Conservation (phyloP, 2,113 vertebrate genomes). For the Perca schrenkii region DNA sequence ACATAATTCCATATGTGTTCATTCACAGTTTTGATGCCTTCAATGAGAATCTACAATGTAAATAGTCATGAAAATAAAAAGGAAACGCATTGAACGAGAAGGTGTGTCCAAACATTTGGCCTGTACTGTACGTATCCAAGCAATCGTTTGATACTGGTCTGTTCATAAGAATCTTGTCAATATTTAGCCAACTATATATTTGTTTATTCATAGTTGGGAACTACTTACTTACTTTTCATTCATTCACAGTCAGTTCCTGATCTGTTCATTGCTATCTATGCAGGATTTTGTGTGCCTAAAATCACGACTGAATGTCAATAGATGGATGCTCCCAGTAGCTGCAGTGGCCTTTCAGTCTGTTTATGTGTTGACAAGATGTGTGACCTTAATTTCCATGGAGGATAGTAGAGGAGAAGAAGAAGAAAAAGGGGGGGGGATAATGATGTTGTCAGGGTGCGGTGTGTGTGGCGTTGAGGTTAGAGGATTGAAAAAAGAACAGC, state of each 20-base stretch:
- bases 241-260: neutral
- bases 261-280: neutral
- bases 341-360: neutral
- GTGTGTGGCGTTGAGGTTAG: neutral
- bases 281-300: neutral
- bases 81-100: too few relatives aligned
- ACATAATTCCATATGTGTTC: too few relatives aligned
- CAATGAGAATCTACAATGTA: too few relatives aligned
- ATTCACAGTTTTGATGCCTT: too few relatives aligned
- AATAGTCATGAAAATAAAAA: too few relatives aligned
- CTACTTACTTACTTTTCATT: neutral
- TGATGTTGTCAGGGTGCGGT: constrained; percentile 3
- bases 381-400: constrained; percentile 23
- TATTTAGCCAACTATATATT: neutral
- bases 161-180: neutral
- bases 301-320: neutral
- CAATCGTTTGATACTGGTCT: neutral
- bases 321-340: neutral
- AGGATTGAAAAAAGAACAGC: neutral
- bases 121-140: neutral
- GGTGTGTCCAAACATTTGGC: too few relatives aligned
- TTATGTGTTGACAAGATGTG: constrained; percentile 5
- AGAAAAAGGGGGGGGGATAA: neutral
- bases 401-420: neutral
- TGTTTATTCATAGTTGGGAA: neutral